phyloP scores from a whole-genome alignment of 2,797 vertebrate genomes.

The Enteromius treurensis region DNA sequence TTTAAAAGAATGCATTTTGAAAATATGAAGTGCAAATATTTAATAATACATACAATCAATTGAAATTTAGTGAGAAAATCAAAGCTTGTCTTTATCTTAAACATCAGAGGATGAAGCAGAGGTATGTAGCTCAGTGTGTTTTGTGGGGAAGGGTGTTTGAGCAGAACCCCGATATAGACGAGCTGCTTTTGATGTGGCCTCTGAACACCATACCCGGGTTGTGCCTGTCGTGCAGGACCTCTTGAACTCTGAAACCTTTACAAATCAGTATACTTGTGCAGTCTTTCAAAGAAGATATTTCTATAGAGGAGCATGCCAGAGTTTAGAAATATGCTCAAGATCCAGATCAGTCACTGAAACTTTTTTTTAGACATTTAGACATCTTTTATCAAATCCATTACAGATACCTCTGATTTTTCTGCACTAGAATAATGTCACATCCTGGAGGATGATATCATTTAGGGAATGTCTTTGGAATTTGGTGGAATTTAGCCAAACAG shows the following conservation, averaged over 20 bases:
- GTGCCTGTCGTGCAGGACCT: background rate
- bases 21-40: background rate
- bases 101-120: background rate
- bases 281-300: background rate
- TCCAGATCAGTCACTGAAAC: background rate
- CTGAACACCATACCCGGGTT: background rate
- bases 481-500: background rate
- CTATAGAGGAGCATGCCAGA: background rate
- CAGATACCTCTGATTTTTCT: background rate
- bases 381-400: background rate
- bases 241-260: background rate
- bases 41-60: background rate
- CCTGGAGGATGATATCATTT: background rate
- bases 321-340: background rate
- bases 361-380: no score
- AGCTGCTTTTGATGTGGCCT: background rate
- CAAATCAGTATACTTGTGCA: background rate
- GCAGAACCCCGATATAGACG: background rate
- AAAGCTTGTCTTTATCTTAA: background rate
- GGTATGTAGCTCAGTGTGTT: background rate
- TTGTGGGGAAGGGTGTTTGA: background rate
- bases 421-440: no score
- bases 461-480: background rate
- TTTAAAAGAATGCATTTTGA: background rate
- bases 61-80: background rate